phyloP scores from a whole-genome alignment of 92 coral and sea anemone genomes.

The Palythoa heliodiscus region DNA sequence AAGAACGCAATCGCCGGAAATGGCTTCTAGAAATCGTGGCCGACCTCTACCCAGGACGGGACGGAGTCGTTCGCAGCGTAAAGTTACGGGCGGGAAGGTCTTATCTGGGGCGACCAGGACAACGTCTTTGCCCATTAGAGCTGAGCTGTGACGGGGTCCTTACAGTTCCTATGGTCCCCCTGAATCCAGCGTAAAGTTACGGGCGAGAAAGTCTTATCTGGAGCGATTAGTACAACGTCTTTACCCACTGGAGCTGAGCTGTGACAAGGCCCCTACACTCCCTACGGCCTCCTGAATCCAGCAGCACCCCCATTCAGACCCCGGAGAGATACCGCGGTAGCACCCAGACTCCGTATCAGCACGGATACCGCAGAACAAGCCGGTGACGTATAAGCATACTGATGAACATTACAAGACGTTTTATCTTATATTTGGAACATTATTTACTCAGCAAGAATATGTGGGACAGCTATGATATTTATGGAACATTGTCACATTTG shows the following conservation, averaged over 20 bases:
- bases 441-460: too few relatives aligned
- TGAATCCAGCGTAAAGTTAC: not conserved
- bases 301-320: constrained; percentile 18
- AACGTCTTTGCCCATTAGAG: not conserved
- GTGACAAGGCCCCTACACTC: too few relatives aligned
- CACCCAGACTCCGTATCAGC: constrained; percentile 2
- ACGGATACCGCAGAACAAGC: not conserved
- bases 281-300: not conserved
- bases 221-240: not conserved
- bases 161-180: not conserved
- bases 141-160: too few relatives aligned
- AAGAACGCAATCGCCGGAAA: not conserved
- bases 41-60: not conserved
- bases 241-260: too few relatives aligned
- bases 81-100: not conserved
- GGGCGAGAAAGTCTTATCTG: not conserved
- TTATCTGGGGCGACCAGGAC: not conserved
- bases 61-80: constrained; percentile 21
- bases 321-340: constrained; percentile 12
- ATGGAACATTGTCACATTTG: too few relatives aligned
- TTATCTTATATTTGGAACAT: too few relatives aligned
- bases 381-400: not conserved
- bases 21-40: not conserved
- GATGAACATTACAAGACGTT: too few relatives aligned
- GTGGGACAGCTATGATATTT: too few relatives aligned